phyloP scores from a whole-genome alignment of 2,113 vertebrate genomes.

The Phalacrocorax pelagicus region DNA sequence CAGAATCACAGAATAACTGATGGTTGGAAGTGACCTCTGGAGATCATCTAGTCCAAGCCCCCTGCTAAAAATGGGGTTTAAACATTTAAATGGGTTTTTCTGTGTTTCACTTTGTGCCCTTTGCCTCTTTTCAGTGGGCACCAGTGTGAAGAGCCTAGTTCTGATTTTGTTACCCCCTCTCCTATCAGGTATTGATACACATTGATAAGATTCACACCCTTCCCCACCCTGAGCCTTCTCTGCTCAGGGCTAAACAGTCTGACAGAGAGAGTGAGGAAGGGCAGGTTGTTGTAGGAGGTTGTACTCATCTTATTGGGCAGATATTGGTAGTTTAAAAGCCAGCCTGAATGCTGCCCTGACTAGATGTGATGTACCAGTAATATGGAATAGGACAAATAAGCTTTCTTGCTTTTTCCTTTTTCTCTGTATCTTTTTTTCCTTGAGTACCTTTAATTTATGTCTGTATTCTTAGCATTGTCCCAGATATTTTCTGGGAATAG shows the following conservation, averaged over 20 bases:
- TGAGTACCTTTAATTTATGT: not conserved
- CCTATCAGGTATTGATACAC: not conserved
- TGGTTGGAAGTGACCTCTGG: not conserved
- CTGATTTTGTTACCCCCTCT: not conserved
- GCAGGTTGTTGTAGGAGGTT: not conserved
- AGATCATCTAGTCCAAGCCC: not conserved
- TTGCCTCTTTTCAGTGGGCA: not conserved
- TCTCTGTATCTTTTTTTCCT: not conserved
- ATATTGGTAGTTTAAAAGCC: not conserved
- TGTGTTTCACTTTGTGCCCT: not conserved
- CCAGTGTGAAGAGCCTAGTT: not conserved
- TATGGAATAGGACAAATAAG: not conserved
- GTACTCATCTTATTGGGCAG: not conserved
- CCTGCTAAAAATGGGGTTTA: not conserved
- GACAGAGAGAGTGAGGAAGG: not conserved
- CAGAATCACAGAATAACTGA: not conserved
- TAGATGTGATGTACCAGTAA: not conserved
- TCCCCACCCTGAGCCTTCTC: not conserved
- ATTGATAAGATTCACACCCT: not conserved
- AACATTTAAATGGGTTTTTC: not conserved
- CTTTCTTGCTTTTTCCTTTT: not conserved
- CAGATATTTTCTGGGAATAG: constrained; percentile 17
- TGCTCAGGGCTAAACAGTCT: not conserved
- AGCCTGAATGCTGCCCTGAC: not conserved
- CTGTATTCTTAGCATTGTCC: not conserved